Evolutionary conservation across 2,797 vertebrate species (phyloP).

Genomic region (Phalanger gymnotis): DNA sequence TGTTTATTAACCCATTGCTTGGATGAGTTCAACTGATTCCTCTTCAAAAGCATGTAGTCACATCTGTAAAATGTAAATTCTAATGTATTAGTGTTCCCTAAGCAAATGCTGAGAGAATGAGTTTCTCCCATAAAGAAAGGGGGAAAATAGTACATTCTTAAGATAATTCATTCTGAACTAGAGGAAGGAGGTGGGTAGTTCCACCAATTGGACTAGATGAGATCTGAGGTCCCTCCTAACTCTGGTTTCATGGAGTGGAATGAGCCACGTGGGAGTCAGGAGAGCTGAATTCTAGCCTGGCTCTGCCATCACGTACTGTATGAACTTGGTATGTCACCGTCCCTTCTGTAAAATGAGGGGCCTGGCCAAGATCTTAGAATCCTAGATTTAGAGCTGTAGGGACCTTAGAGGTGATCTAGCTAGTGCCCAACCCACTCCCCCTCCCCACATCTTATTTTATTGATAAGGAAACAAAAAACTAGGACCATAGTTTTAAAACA

Average conservation of each 20-base stretch:
- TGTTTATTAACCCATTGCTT: neutral
- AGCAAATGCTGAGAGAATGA: neutral
- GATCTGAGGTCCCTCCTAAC: neutral
- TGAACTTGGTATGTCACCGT: neutral
- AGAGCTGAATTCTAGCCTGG: neutral
- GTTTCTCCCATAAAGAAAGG: neutral
- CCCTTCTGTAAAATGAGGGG: neutral
- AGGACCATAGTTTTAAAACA: neutral
- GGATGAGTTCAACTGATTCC: neutral
- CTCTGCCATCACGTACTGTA: neutral
- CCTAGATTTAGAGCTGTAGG: neutral
- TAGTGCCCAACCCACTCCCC: neutral
- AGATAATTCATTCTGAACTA: neutral
- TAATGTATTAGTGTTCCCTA: neutral
- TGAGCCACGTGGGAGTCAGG: neutral
- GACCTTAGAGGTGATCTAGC: neutral
- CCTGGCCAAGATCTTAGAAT: neutral
- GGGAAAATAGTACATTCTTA: neutral
- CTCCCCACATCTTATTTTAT: neutral
- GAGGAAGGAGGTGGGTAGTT: neutral
- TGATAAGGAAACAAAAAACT: neutral
- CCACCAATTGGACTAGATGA: neutral
- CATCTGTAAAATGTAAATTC: neutral
- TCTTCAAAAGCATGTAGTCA: neutral
- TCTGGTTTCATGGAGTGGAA: neutral